Evolutionary conservation across 2,888 invertebrate genomes (phyloP).

Genomic region (Stenodema calcarata): DNA sequence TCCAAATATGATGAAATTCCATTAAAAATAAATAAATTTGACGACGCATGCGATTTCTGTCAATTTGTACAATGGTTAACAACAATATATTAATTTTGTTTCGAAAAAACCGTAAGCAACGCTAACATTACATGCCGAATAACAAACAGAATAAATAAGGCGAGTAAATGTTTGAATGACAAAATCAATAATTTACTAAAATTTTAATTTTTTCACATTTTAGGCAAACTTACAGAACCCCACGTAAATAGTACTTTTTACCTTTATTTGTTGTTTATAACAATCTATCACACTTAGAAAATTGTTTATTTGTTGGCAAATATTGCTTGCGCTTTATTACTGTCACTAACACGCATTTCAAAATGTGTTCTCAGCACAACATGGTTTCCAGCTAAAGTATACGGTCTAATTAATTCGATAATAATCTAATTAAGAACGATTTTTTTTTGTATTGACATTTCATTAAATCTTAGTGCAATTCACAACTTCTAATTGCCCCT

Average conservation of each 20-base stretch:
- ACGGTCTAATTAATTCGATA: conserved; percentile 11
- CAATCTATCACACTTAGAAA: conserved; percentile 28
- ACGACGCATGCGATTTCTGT: background rate
- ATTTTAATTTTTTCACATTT: background rate
- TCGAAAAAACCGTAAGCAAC: background rate
- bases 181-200: background rate
- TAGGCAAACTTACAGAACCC: background rate
- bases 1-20: background rate
- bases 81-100: background rate
- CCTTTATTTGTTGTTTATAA: background rate
- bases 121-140: conserved; percentile 2
- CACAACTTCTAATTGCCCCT: background rate
- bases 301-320: background rate
- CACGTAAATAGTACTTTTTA: background rate
- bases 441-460: background rate
- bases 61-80: background rate
- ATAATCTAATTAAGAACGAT: background rate
- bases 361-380: background rate
- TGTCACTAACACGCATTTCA: background rate
- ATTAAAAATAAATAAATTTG: conserved; percentile 7
- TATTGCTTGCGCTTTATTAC: background rate
- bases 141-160: background rate
- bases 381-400: background rate
- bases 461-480: background rate
- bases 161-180: background rate